Evolutionary conservation across 2,797 vertebrate species (phyloP).

Genomic region (Setipinna tenuifilis): DNA sequence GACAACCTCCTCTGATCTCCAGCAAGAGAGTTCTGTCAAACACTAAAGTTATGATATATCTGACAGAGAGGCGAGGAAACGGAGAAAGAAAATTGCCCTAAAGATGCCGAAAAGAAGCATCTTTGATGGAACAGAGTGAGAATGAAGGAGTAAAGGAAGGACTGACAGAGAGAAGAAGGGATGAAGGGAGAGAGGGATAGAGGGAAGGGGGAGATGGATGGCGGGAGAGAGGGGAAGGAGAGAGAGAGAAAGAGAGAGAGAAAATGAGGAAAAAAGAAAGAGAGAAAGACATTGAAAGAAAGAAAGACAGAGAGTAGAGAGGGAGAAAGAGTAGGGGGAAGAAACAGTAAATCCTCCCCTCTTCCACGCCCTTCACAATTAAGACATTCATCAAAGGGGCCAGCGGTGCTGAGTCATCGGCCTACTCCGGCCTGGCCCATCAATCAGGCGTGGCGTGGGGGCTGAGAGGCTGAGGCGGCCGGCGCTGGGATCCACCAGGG

Average conservation of each 20-base stretch:
- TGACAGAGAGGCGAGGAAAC: neutral
- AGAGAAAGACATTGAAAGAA: neutral
- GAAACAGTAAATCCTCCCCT: slow-evolving; percentile 53
- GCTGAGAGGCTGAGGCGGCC: slow-evolving; percentile 20
- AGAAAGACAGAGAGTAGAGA: neutral
- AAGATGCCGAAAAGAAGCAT: neutral
- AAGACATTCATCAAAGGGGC: slow-evolving; percentile 76
- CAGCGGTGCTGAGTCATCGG: slow-evolving; percentile 71
- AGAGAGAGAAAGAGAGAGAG: neutral
- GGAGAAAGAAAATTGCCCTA: neutral
- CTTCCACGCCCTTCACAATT: slow-evolving; percentile 69
- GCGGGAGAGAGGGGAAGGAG: neutral
- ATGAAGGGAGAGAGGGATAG: slow-evolving; percentile 29
- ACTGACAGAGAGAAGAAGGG: neutral
- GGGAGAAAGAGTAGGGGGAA: neutral
- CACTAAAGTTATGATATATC: neutral
- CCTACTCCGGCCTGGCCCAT: slow-evolving; percentile 29
- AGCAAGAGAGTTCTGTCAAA: neutral
- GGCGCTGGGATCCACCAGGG: slow-evolving; percentile 23
- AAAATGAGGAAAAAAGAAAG: neutral
- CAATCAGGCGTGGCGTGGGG: slow-evolving; percentile 39
- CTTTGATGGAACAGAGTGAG: neutral
- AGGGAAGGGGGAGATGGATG: neutral
- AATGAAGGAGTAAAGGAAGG: neutral
- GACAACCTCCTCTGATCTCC: neutral